phyloP scores from a whole-genome alignment of 2,888 invertebrate genomes.

The Troides oblongomaculatus region DNA sequence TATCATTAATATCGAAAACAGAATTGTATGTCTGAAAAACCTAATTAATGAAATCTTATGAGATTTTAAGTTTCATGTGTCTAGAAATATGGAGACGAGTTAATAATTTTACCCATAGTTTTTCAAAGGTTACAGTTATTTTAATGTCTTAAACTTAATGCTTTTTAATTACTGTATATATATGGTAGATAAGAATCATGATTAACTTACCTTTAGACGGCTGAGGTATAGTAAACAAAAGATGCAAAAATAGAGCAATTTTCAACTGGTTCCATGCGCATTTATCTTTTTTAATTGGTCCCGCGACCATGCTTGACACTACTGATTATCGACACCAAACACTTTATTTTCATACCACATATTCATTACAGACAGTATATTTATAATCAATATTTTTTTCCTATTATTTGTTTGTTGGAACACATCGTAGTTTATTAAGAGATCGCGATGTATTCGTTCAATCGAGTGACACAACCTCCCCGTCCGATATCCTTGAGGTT shows the following conservation, averaged over 20 bases:
- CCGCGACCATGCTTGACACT: slow-evolving; percentile 72
- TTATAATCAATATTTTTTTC: slow-evolving; percentile 16
- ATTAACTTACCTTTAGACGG: slow-evolving; percentile 58
- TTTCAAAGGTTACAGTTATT: not conserved
- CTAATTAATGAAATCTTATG: no score
- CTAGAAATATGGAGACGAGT: no score
- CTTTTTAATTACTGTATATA: slow-evolving; percentile 7
- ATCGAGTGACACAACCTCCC: slow-evolving; percentile 63
- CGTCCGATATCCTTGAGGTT: slow-evolving; percentile 59
- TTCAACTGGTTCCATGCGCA: slow-evolving; percentile 67
- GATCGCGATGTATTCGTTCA: slow-evolving; percentile 64
- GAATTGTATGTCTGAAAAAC: no score
- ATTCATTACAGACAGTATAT: slow-evolving; percentile 32
- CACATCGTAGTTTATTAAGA: slow-evolving; percentile 50
- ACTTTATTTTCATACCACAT: slow-evolving; percentile 46
- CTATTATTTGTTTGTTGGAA: slow-evolving; percentile 15
- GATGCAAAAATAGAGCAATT: slow-evolving; percentile 64
- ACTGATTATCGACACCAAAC: slow-evolving; percentile 55
- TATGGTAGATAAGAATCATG: slow-evolving; percentile 13
- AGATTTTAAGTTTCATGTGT: no score
- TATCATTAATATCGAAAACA: no score
- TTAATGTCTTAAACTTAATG: not conserved
- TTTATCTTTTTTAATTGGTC: slow-evolving; percentile 68
- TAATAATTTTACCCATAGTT: not conserved
- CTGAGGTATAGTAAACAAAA: slow-evolving; percentile 57